Conservation (phyloP, 2,888 invertebrate genomes). For the Cryptus armator region DNA sequence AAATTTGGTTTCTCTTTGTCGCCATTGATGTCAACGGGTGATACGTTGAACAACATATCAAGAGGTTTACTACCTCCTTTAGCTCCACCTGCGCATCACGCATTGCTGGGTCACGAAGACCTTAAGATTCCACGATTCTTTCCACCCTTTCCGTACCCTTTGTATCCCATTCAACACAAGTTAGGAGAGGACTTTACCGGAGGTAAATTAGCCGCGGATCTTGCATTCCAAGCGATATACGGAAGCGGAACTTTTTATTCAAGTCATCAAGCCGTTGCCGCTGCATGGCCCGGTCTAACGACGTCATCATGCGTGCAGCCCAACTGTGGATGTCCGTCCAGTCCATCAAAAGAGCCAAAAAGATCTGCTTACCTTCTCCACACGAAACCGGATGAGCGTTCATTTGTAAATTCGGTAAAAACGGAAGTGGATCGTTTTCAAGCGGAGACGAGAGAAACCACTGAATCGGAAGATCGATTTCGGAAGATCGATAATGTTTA, state of each 20-base stretch:
- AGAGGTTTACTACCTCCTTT: slow-evolving; percentile 83
- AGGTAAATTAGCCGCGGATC: slow-evolving; percentile 88
- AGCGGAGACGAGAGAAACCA: slow-evolving; percentile 74
- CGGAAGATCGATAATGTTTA: slow-evolving; percentile 64
- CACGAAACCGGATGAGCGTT: slow-evolving; percentile 74
- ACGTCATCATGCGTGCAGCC: slow-evolving; percentile 78
- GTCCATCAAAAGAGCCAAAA: slow-evolving; percentile 80
- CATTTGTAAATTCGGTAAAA: slow-evolving; percentile 78
- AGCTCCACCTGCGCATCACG: slow-evolving; percentile 86
- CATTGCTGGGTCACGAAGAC: slow-evolving; percentile 86
- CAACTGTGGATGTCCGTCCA: slow-evolving; percentile 81
- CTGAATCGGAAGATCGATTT: slow-evolving; percentile 72
- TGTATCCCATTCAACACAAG: slow-evolving; percentile 88
- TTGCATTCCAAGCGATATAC: slow-evolving; percentile 89
- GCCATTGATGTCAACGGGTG: slow-evolving; percentile 87
- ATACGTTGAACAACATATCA: slow-evolving; percentile 81
- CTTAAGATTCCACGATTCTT: slow-evolving; percentile 90
- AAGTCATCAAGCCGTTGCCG: slow-evolving; percentile 81
- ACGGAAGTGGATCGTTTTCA: slow-evolving; percentile 79
- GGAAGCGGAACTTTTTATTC: slow-evolving; percentile 87
- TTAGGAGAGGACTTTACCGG: slow-evolving; percentile 86
- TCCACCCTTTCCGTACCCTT: slow-evolving; percentile 90
- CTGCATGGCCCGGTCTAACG: slow-evolving; percentile 81
- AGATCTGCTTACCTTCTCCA: slow-evolving; percentile 72
- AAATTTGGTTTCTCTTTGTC: slow-evolving; percentile 91